Conservation (phyloP, 2,888 invertebrate genomes). For the Tipula confusa region DNA sequence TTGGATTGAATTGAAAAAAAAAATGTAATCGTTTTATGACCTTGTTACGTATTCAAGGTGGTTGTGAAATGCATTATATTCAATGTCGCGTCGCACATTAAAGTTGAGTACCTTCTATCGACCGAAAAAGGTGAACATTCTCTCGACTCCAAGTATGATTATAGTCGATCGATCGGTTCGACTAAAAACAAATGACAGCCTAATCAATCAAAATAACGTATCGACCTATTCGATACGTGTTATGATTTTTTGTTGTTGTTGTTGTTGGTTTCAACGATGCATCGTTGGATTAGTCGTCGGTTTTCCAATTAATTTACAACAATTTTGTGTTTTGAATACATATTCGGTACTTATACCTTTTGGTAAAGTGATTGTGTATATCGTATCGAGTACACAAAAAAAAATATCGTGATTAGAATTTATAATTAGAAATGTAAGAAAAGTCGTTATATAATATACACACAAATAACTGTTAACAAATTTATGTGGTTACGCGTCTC, state of each 20-base stretch:
- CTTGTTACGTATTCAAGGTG: not conserved
- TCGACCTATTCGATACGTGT: not conserved
- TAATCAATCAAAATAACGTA: not conserved
- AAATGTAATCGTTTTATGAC: not conserved
- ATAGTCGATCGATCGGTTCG: not conserved
- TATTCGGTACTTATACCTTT: too few relatives aligned
- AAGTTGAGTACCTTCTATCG: not conserved
- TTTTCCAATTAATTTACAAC: too few relatives aligned
- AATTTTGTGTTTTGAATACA: too few relatives aligned
- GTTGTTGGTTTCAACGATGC: too few relatives aligned
- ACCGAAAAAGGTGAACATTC: not conserved
- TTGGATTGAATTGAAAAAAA: not conserved
- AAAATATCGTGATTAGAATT: not conserved
- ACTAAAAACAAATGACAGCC: not conserved
- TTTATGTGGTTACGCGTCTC: not conserved
- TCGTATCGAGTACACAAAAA: not conserved
- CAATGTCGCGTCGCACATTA: not conserved
- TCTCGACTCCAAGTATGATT: too few relatives aligned
- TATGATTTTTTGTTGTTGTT: not conserved
- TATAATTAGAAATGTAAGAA: not conserved
- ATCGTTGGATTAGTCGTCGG: too few relatives aligned
- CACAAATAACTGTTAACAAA: not conserved
- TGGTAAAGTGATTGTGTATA: too few relatives aligned
- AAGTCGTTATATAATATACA: not conserved
- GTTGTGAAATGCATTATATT: not conserved